Evolutionary conservation across 2,113 vertebrate genomes (phyloP).

Genomic region (Neopipo cinnamomea): DNA sequence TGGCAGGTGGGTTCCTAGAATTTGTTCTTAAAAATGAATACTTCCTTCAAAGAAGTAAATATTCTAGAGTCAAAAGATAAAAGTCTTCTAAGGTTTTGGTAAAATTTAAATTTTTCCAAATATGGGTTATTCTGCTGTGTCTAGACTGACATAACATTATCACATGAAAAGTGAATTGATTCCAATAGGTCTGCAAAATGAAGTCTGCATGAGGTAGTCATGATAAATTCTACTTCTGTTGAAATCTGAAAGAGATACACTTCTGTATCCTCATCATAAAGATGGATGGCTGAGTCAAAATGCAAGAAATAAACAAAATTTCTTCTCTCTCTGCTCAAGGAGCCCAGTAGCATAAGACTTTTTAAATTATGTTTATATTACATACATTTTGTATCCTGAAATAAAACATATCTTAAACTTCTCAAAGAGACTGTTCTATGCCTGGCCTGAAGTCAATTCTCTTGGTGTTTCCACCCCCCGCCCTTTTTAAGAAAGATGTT

Average conservation of each 20-base stretch:
- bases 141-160: background rate
- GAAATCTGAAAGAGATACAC: background rate
- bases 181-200: background rate
- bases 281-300: background rate
- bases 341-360: background rate
- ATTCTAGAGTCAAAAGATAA: background rate
- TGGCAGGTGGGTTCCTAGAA: background rate
- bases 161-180: background rate
- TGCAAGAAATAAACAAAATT: background rate
- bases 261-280: background rate
- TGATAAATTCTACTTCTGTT: background rate
- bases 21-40: background rate
- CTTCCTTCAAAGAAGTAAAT: background rate
- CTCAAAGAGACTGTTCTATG: background rate
- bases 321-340: background rate
- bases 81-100: background rate
- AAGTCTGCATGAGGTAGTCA: background rate
- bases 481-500: background rate
- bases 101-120: background rate
- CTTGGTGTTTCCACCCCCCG: accelerated
- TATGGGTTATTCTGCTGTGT: background rate
- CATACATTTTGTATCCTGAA: background rate
- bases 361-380: background rate
- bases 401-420: background rate
- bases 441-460: background rate